Evolutionary conservation across 2,797 vertebrate genomes (phyloP).

Genomic region (Acridotheres tristis): DNA sequence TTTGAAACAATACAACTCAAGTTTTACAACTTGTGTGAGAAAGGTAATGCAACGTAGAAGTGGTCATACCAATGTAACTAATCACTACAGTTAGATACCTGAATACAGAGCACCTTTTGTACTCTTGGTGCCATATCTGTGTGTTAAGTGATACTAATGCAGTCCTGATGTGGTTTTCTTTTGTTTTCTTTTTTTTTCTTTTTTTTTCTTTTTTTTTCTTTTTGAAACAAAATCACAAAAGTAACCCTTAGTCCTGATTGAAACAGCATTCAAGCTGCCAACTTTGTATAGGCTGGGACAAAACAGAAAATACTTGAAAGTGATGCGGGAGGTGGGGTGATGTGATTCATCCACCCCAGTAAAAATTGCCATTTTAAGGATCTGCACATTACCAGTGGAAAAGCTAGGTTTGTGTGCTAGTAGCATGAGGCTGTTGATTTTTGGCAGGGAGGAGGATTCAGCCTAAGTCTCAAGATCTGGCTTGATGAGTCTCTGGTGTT

Average conservation of each 20-base stretch:
- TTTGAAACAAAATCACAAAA: neutral
- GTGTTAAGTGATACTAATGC: neutral
- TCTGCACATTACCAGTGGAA: neutral
- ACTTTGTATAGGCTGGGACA: accelerated
- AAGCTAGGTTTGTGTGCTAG: neutral
- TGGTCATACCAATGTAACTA: neutral
- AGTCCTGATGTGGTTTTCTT: neutral
- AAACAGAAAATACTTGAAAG: neutral
- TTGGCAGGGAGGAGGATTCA: neutral
- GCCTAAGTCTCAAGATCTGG: neutral
- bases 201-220: too few relatives aligned
- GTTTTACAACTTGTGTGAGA: neutral
- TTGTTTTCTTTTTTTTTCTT: neutral
- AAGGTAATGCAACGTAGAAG: neutral
- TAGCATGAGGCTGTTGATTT: neutral
- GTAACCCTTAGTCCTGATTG: neutral
- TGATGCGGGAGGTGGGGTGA: neutral
- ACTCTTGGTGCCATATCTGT: neutral
- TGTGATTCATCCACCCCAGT: neutral
- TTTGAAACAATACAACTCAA: neutral
- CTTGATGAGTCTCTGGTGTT: neutral
- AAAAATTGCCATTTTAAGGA: neutral
- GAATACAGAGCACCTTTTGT: neutral
- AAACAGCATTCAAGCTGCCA: neutral
- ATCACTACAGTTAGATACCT: neutral